Base-by-base conservation (phyloP, 2,888 invertebrate species). In the Latheticus oryzae region DNA sequence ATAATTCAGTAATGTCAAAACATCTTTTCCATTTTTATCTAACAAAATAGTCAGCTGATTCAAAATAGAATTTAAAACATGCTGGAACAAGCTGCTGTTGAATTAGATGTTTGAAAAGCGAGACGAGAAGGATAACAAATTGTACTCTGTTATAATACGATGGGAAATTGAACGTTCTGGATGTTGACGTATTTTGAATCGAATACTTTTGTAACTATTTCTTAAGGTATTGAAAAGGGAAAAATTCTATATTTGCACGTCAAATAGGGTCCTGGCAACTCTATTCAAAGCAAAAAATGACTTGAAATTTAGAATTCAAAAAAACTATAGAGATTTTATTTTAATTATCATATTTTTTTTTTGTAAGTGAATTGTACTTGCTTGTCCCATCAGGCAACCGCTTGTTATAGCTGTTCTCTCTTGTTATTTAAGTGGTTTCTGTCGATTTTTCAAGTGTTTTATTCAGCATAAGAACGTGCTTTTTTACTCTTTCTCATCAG, bases 351-450 rank as follows among this genome's bases (percentile, higher is more conserved):
- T n/a, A n/a, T n/a, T n/a, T n/a, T n/a, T 5, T 21, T 5, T 21
- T 21, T 21, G 5, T 5, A 21, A 21, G 21, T 21, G 5, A 3
- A 21, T 21, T 21, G 21, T 5, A 26, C 7, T 7, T 7, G 7
- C 9, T 2, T 9, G 26, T 8, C 7, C n/a, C 4, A 21, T 21
- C 21, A 21, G 17, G 11, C 13, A 12, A 12, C 17, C 15, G 35
- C 32, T 37, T 11, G 37, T 30, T 32, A 32, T 2, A 38, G 11
- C 5, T n/a, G 32, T 26, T 13, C 16, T 12, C 17, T 11, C 23
- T 24, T 8, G 35, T 50, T 50, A n/a, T 23, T 37, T 50, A 26
- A 45, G 45, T 30, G 45, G 30, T 35, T 48, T 48, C 33, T 11
- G 30, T 47, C 35, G 21, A 23, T 48, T 30, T 48, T 48, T 48